Conservation (phyloP, 2,797 vertebrate species). For the Ictinia mississippiensis region DNA sequence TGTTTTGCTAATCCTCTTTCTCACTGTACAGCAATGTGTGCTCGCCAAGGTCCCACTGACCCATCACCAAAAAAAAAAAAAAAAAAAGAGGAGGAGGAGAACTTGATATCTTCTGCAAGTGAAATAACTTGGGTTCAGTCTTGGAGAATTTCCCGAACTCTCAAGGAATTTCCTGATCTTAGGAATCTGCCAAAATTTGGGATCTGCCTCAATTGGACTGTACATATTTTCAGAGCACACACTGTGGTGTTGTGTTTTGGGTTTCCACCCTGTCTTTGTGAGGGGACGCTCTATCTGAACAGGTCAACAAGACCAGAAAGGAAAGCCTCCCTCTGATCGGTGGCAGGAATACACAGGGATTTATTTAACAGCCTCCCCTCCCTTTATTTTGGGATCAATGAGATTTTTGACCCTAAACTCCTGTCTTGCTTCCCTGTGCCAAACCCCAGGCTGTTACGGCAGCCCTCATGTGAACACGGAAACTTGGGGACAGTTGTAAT, state of each 20-base stretch:
- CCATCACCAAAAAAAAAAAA: background rate
- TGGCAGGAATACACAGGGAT: background rate
- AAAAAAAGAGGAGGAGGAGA: background rate
- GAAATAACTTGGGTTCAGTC: conserved; percentile 43
- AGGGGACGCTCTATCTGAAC: background rate
- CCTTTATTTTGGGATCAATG: background rate
- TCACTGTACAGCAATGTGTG: background rate
- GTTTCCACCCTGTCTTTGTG: background rate
- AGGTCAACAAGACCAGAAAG: background rate
- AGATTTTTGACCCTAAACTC: background rate
- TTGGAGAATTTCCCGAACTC: conserved; percentile 59
- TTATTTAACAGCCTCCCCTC: background rate
- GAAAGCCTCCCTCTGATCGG: background rate
- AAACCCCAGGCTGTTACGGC: background rate
- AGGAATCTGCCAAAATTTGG: conserved; percentile 50
- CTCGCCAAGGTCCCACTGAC: conserved; percentile 48
- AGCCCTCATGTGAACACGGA: background rate
- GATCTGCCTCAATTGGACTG: background rate
- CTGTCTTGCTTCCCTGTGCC: background rate
- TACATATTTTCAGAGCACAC: background rate
- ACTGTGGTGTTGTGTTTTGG: background rate
- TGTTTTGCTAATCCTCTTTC: background rate
- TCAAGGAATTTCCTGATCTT: conserved; percentile 70
- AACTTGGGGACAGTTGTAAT: background rate
- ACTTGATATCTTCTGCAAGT: conserved; percentile 51